Evolutionary conservation across 1,140 invertebrate genomes (phyloP).

Genomic region (Drosophila equinoxialis): DNA sequence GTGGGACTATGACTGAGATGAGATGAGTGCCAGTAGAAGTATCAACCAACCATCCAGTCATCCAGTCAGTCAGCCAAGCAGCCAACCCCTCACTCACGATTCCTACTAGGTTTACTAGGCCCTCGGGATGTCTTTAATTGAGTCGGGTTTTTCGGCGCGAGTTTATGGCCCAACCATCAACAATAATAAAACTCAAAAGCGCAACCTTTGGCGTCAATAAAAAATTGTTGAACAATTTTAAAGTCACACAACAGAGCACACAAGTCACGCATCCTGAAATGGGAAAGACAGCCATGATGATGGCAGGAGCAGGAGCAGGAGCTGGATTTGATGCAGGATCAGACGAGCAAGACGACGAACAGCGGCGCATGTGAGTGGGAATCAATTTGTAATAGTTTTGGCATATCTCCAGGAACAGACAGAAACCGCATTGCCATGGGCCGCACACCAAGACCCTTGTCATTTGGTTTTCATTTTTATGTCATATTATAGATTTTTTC

Average conservation of each 20-base stretch:
- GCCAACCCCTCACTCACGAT: conserved; percentile 34
- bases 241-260: conserved; percentile 15
- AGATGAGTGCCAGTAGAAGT: background rate
- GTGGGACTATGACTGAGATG: background rate
- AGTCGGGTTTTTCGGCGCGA: conserved; percentile 54
- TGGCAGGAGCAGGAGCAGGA: background rate
- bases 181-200: conserved; percentile 72
- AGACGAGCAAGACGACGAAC: background rate
- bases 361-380: conserved; percentile 41
- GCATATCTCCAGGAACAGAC: conserved; percentile 66
- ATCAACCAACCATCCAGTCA: conserved; percentile 15
- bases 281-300: conserved; percentile 3
- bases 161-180: conserved; percentile 57
- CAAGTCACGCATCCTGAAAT: conserved; percentile 10
- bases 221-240: conserved; percentile 54
- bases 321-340: background rate
- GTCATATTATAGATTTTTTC: conserved; percentile 77
- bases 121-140: conserved; percentile 77
- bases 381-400: conserved; percentile 79
- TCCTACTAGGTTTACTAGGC: conserved; percentile 73
- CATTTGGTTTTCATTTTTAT: conserved; percentile 78
- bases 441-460: conserved; percentile 62
- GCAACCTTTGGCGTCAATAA: conserved; percentile 77
- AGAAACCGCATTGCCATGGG: conserved; percentile 60
- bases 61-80: conserved; percentile 4